Evolutionary conservation across 2,797 vertebrate genomes (phyloP).

Genomic region (Sebastes elongatus): DNA sequence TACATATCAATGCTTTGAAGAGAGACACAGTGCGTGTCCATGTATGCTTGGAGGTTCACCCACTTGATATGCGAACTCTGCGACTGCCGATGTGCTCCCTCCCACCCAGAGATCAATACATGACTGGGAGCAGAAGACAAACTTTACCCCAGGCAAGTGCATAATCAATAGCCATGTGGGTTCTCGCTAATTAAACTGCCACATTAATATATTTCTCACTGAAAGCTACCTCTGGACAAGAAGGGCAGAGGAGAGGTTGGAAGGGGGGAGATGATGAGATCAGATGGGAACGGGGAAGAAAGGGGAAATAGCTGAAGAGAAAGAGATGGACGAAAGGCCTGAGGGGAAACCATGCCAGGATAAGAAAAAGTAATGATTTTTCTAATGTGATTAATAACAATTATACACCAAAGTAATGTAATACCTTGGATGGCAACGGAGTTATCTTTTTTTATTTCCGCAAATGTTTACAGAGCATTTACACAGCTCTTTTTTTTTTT

Average conservation of each 20-base stretch:
- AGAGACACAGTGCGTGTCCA: not conserved
- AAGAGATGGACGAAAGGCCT: not conserved
- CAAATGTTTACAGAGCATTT: not conserved
- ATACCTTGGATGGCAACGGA: not conserved
- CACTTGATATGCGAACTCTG: conserved; percentile 71
- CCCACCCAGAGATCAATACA: conserved; percentile 74
- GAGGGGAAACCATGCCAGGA: conserved; percentile 3
- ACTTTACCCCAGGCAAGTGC: conserved; percentile 78
- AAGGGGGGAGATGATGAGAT: conserved; percentile 27
- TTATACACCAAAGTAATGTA: not conserved
- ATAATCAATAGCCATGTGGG: conserved; percentile 79
- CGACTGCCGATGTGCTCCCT: conserved; percentile 57
- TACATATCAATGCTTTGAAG: not conserved
- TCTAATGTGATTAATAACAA: conserved; percentile 8
- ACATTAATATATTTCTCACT: conserved; percentile 78
- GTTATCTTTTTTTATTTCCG: not conserved
- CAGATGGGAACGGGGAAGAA: conserved; percentile 28
- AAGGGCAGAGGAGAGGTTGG: conserved; percentile 30
- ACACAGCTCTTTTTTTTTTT: not conserved
- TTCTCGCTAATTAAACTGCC: conserved; percentile 80
- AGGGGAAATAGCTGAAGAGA: conserved; percentile 24
- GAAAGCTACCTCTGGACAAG: conserved; percentile 59
- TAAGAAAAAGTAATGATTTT: not conserved
- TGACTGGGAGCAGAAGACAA: conserved; percentile 81
- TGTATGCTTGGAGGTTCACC: conserved; percentile 28